These are phyloP conservation scores for Oreotrochilus melanogaster DNA, from an alignment of 2,113 vertebrate species.

Conservation along the genomic window DNA sequence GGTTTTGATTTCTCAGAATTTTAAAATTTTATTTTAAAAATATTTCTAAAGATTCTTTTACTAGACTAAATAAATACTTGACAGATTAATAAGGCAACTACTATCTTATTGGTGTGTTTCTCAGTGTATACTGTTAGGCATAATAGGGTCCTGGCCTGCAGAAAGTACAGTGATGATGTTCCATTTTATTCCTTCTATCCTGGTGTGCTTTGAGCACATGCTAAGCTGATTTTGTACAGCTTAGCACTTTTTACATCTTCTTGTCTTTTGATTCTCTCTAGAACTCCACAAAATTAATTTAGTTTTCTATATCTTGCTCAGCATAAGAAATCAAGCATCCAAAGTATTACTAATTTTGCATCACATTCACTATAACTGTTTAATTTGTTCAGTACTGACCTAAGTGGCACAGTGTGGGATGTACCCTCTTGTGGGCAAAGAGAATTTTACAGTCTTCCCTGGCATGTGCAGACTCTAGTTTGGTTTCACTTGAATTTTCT, in stretches of 20 bases:
- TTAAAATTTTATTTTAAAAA: not conserved
- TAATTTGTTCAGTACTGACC: not conserved
- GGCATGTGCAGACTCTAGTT: not conserved
- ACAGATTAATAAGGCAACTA: not conserved
- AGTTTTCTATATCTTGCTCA: not conserved
- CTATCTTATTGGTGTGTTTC: not conserved
- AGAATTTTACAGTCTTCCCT: not conserved
- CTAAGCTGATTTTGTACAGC: not conserved
- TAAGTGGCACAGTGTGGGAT: not conserved
- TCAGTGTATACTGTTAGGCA: not conserved
- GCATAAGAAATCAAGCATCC: not conserved
- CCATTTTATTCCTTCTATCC: not conserved
- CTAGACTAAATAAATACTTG: not conserved
- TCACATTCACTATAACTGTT: not conserved
- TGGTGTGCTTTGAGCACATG: not conserved
- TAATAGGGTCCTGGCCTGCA: not conserved
- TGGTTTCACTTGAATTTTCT: not conserved
- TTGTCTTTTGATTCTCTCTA: not conserved
- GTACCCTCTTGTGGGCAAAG: conserved; percentile 49
- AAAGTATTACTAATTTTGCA: not conserved
- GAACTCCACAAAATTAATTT: rapidly evolving
- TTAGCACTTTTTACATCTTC: not conserved
- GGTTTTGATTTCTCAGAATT: not conserved
- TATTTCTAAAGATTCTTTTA: not conserved
- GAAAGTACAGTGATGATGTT: not conserved